phyloP scores from a whole-genome alignment of 2,797 vertebrate species.

The Gobio occitaniae region DNA sequence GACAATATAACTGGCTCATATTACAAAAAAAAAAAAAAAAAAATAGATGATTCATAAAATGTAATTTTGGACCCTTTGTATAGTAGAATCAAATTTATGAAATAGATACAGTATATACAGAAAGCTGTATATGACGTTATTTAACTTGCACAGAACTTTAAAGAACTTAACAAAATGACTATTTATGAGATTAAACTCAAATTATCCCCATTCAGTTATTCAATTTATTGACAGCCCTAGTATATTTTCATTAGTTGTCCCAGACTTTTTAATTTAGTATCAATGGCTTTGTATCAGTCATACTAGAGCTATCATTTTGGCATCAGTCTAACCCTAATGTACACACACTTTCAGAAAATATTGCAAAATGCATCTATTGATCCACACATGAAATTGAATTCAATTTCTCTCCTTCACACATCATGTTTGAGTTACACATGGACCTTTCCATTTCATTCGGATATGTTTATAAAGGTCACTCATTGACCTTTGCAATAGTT shows the following conservation, averaged over 20 bases:
- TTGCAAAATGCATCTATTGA: constrained; percentile 50
- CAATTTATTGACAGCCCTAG: neutral
- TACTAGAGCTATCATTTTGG: neutral
- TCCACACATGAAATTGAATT: constrained; percentile 43
- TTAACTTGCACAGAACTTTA: neutral
- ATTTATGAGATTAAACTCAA: neutral
- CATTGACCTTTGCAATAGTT: constrained; percentile 61
- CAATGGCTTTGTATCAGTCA: neutral
- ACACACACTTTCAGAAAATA: constrained; percentile 34
- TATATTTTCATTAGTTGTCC: neutral
- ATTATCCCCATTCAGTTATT: neutral
- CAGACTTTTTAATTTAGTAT: neutral
- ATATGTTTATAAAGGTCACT: constrained; percentile 61
- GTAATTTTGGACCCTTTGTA: neutral
- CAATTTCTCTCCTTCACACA: constrained; percentile 30
- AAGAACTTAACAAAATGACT: neutral
- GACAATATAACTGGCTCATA: neutral
- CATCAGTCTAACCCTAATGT: neutral
- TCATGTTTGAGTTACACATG: constrained; percentile 46
- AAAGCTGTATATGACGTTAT: neutral
- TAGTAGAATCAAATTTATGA: neutral
- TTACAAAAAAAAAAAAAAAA: neutral
- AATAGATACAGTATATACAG: neutral
- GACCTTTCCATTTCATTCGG: constrained; percentile 53
- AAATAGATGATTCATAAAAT: neutral